A percentile compares a stretch with the other conserved stretches of the same genome.
phyloP scores from a whole-genome alignment of 2,888 invertebrate species.

The Pherbina coryleti region DNA sequence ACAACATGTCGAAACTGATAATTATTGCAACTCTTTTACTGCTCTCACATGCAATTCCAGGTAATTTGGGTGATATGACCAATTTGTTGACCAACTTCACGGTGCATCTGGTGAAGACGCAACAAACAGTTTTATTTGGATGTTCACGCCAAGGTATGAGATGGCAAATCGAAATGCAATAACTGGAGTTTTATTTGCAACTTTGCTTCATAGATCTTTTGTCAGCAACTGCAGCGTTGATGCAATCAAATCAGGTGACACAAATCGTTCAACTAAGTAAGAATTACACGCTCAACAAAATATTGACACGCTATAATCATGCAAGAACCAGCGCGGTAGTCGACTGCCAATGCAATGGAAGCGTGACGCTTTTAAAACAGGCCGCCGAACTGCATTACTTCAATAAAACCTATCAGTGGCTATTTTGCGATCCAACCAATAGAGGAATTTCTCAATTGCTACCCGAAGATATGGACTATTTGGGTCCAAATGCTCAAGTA shows the following conservation, averaged over 20 bases:
- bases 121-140: constrained; percentile 54
- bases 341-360: constrained; percentile 53
- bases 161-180: no score
- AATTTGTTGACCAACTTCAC: constrained; percentile 52
- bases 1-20: background rate
- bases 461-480: constrained; percentile 50
- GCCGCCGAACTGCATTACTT: constrained; percentile 56
- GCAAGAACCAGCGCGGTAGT: constrained; percentile 57
- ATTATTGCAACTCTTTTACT: background rate
- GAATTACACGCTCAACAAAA: constrained; percentile 40
- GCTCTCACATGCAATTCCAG: background rate
- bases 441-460: constrained; percentile 48
- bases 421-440: constrained; percentile 57
- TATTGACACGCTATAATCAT: constrained; percentile 52
- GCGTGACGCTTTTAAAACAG: constrained; percentile 47
- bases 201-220: constrained; percentile 4
- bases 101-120: constrained; percentile 50
- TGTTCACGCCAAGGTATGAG: constrained; percentile 54
- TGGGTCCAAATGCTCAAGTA: constrained; percentile 65
- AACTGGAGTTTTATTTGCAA: no score
- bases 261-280: constrained; percentile 48
- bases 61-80: constrained; percentile 14
- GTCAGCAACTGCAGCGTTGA: constrained; percentile 41
- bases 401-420: constrained; percentile 66
- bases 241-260: constrained; percentile 52